Percentiles rank a stretch among this genome's conserved stretches.
Conservation (phyloP, 2,888 invertebrate genomes). For the Coleophora flavipennella region DNA sequence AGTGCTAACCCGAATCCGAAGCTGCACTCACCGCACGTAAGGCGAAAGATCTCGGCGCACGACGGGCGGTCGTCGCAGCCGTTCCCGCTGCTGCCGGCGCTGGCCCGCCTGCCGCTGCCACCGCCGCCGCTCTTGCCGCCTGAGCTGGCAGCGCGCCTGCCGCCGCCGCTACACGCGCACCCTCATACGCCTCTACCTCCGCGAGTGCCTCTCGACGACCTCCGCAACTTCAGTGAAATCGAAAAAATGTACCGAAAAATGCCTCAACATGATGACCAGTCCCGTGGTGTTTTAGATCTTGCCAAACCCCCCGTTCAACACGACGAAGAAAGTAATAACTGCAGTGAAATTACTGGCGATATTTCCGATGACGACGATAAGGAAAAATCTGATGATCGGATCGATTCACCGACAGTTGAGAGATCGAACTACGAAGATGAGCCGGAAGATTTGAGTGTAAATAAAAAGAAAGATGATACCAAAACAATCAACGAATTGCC, state of each 20-base stretch:
- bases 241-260: conserved; percentile 67
- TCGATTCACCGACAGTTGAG: conserved; percentile 35
- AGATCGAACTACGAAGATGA: conserved; percentile 68
- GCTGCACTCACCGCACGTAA: conserved; percentile 94
- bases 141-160: conserved; percentile 62
- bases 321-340: conserved; percentile 50
- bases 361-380: conserved; percentile 49
- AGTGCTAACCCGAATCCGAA: conserved; percentile 98
- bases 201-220: conserved; percentile 57
- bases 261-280: conserved; percentile 44
- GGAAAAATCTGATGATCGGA: conserved; percentile 31
- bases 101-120: conserved; percentile 80
- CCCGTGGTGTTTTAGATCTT: conserved; percentile 48
- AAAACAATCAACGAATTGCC: conserved; percentile 52
- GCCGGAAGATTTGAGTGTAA: conserved; percentile 80
- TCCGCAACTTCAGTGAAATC: conserved; percentile 68
- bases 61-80: conserved; percentile 91
- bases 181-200: conserved; percentile 66
- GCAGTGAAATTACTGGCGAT: conserved; percentile 53
- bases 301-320: conserved; percentile 32
- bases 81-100: conserved; percentile 80
- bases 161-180: conserved; percentile 36
- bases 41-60: conserved; percentile 93
- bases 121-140: conserved; percentile 78
- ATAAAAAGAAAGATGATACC: conserved; percentile 76